Conservation (phyloP, 2,113 vertebrate genomes). For the Fulica atra region DNA sequence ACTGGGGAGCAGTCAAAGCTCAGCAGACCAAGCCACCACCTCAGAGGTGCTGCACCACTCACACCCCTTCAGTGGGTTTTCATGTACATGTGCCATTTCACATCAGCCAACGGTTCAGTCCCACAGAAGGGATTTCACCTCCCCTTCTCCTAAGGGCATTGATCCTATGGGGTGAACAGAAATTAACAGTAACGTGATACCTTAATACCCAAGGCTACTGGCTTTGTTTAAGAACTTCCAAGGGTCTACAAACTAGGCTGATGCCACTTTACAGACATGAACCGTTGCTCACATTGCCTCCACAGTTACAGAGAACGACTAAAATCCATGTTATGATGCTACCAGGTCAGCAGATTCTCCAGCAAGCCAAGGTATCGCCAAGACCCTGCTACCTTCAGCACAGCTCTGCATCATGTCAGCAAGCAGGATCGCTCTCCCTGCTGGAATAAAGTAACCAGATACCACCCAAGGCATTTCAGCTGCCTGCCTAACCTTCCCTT, state of each 20-base stretch:
- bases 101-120: background rate
- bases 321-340: background rate
- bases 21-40: background rate
- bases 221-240: background rate
- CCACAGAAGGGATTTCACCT: background rate
- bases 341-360: background rate
- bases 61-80: background rate
- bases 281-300: background rate
- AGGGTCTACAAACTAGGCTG: background rate
- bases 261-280: background rate
- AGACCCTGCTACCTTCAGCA: background rate
- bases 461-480: background rate
- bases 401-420: background rate
- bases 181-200: background rate
- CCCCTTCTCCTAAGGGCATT: background rate
- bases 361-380: background rate
- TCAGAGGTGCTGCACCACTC: background rate
- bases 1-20: background rate
- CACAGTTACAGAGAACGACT: background rate
- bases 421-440: background rate
- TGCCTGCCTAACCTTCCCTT: background rate
- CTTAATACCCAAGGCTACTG: background rate
- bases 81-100: background rate
- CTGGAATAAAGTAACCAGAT: background rate
- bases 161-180: background rate